These are phyloP conservation scores for Numenius arquata DNA, from an alignment of 2,113 vertebrate species.

Conservation along the genomic window DNA sequence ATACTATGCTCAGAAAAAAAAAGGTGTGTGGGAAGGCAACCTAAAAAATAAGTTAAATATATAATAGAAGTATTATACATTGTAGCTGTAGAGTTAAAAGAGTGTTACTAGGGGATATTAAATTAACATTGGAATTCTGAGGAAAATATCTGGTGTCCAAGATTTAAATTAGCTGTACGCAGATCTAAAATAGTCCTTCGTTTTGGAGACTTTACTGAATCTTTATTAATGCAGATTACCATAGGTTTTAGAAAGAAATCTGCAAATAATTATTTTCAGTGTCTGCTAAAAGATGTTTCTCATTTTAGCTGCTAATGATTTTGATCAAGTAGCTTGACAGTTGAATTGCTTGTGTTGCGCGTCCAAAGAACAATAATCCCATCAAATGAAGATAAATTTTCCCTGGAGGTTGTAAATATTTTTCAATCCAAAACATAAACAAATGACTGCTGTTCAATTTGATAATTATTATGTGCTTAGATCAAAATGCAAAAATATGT, in stretches of 20 bases:
- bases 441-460: background rate
- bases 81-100: background rate
- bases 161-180: background rate
- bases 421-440: background rate
- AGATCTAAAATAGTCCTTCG: background rate
- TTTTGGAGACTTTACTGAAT: background rate
- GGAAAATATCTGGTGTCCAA: background rate
- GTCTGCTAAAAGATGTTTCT: background rate
- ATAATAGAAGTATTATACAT: background rate
- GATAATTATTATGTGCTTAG: background rate
- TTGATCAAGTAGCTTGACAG: background rate
- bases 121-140: background rate
- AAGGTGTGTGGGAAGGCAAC: rapidly evolving
- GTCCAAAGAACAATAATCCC: background rate
- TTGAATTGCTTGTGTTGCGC: background rate
- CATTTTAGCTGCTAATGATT: background rate
- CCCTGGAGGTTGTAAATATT: background rate
- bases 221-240: background rate
- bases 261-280: background rate
- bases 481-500: background rate
- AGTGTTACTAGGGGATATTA: background rate
- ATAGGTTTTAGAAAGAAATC: background rate
- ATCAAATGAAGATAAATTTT: background rate
- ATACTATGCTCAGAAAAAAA: background rate
- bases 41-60: background rate